Percentiles rank a stretch among this genome's conserved stretches.
phyloP scores from a whole-genome alignment of 1,140 invertebrate species.

The Orchestia grillus region DNA sequence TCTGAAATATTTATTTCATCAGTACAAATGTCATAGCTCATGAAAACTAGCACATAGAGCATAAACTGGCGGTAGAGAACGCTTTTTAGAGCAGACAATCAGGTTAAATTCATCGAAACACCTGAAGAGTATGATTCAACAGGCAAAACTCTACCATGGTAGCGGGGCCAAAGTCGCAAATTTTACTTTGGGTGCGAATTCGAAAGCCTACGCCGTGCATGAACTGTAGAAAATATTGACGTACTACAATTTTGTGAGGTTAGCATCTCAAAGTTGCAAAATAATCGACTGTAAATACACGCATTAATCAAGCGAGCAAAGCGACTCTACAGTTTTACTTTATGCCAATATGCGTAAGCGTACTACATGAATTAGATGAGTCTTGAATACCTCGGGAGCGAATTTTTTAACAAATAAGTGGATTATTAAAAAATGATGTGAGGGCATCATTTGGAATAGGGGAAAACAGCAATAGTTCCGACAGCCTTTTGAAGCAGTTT shows the following conservation, averaged over 20 bases:
- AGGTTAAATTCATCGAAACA: background rate
- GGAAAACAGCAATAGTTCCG: background rate
- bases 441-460: background rate
- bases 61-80: background rate
- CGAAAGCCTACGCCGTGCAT: background rate
- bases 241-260: background rate
- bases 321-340: background rate
- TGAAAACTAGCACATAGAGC: background rate
- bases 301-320: background rate
- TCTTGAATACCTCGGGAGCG: background rate
- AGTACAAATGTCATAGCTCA: background rate
- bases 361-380: background rate
- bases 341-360: background rate
- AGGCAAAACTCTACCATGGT: background rate
- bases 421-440: background rate
- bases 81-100: background rate
- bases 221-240: background rate
- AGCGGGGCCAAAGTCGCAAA: background rate
- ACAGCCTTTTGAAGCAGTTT: background rate
- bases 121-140: background rate
- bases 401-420: background rate
- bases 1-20: background rate
- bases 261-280: background rate
- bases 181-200: background rate
- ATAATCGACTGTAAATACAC: background rate